A percentile compares a stretch with the other conserved stretches of the same genome.
phyloP scores from a whole-genome alignment of 2,113 vertebrate species.

The Candoia aspera region DNA sequence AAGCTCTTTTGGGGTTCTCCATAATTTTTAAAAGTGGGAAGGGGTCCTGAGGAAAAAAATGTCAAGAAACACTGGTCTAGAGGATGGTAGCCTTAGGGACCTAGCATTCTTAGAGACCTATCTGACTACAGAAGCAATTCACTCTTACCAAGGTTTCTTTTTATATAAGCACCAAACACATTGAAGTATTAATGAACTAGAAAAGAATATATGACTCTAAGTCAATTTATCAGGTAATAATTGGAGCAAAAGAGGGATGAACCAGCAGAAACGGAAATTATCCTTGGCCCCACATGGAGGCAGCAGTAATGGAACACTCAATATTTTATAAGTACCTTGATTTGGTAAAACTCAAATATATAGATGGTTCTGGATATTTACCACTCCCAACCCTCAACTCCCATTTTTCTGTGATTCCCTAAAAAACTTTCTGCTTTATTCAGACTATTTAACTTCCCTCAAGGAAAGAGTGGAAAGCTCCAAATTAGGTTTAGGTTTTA shows the following conservation, averaged over 20 bases:
- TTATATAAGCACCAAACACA: background rate
- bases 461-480: background rate
- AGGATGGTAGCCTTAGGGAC: background rate
- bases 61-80: background rate
- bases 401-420: background rate
- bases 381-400: background rate
- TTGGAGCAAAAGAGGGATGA: background rate
- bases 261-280: background rate
- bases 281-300: background rate
- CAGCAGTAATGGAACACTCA: background rate
- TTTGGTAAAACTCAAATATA: background rate
- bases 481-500: background rate
- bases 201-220: background rate
- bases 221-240: background rate
- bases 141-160: background rate
- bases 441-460: background rate
- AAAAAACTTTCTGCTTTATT: background rate
- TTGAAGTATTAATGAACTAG: background rate
- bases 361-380: background rate
- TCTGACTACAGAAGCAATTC: background rate
- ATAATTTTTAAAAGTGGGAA: background rate
- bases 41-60: too few relatives aligned
- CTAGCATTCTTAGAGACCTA: background rate
- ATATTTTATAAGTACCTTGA: background rate
- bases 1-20: background rate